phyloP scores from a whole-genome alignment of 2,888 invertebrate genomes.

The Thymelicus sylvestris region DNA sequence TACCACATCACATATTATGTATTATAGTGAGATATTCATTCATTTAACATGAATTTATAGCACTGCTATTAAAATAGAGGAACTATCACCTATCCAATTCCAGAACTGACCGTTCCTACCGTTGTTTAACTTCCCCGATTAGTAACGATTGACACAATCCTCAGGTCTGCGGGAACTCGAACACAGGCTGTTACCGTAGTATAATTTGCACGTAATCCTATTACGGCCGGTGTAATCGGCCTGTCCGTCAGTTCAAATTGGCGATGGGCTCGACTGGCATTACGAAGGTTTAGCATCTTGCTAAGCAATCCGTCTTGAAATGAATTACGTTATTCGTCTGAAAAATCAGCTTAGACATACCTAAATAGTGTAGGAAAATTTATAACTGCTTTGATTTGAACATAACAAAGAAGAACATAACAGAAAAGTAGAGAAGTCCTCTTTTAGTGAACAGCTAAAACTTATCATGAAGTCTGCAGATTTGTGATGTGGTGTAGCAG shows the following conservation, averaged over 20 bases:
- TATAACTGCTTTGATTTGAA: too few relatives aligned
- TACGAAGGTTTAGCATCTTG: slow-evolving; percentile 13
- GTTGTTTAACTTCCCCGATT: not conserved
- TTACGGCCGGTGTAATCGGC: slow-evolving; percentile 9
- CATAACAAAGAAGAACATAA: too few relatives aligned
- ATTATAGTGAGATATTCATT: too few relatives aligned
- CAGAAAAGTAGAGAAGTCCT: too few relatives aligned
- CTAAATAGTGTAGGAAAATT: too few relatives aligned
- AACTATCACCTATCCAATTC: too few relatives aligned
- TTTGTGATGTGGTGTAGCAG: too few relatives aligned
- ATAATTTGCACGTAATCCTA: slow-evolving; percentile 7
- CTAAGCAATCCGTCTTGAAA: slow-evolving; percentile 3
- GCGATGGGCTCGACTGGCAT: slow-evolving; percentile 8
- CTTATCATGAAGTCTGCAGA: too few relatives aligned
- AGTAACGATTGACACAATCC: not conserved
- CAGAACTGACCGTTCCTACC: not conserved
- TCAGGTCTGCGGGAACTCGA: not conserved
- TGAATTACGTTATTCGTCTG: slow-evolving; percentile 1
- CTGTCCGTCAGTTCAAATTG: slow-evolving; percentile 14
- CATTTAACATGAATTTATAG: too few relatives aligned
- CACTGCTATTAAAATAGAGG: too few relatives aligned
- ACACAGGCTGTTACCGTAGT: not conserved
- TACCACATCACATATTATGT: too few relatives aligned
- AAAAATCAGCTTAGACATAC: not conserved
- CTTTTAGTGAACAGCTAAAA: too few relatives aligned